These are phyloP conservation scores for Osmerus eperlanus DNA, from an alignment of 2,113 vertebrate species.

Conservation along the genomic window DNA sequence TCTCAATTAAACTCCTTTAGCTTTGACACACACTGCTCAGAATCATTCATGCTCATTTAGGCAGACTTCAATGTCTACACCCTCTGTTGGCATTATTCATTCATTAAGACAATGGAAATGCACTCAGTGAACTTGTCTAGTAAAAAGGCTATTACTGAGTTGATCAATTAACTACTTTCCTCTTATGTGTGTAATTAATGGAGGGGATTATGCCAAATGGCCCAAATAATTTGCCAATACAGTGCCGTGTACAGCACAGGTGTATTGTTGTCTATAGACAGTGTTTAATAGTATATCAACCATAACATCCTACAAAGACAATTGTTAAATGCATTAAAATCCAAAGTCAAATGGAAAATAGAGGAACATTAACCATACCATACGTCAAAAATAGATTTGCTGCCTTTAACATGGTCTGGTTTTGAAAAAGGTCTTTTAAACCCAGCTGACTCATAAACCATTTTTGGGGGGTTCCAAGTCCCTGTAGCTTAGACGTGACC, in stretches of 20 bases:
- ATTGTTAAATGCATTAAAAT: too few species aligned
- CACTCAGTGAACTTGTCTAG: neutral
- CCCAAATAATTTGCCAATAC: neutral
- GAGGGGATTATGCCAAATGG: neutral
- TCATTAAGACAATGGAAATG: constrained; percentile 49
- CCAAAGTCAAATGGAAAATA: too few species aligned
- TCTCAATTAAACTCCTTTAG: constrained; percentile 39
- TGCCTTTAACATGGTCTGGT: neutral
- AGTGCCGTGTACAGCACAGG: too few species aligned
- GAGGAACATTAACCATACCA: neutral
- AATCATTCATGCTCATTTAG: constrained; percentile 10
- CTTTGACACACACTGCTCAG: constrained; percentile 49
- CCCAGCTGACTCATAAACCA: constrained; percentile 6
- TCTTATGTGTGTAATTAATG: neutral
- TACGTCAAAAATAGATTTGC: neutral
- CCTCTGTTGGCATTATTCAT: constrained; percentile 30
- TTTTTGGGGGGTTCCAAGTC: neutral
- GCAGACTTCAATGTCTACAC: neutral
- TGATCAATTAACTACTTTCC: constrained; percentile 1
- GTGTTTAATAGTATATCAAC: neutral
- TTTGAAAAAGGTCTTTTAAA: neutral
- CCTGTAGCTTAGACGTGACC: neutral
- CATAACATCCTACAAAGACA: neutral
- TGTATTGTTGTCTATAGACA: too few species aligned
- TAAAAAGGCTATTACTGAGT: neutral